Conservation (phyloP, 2,888 invertebrate species). For the Aricia artaxerxes region DNA sequence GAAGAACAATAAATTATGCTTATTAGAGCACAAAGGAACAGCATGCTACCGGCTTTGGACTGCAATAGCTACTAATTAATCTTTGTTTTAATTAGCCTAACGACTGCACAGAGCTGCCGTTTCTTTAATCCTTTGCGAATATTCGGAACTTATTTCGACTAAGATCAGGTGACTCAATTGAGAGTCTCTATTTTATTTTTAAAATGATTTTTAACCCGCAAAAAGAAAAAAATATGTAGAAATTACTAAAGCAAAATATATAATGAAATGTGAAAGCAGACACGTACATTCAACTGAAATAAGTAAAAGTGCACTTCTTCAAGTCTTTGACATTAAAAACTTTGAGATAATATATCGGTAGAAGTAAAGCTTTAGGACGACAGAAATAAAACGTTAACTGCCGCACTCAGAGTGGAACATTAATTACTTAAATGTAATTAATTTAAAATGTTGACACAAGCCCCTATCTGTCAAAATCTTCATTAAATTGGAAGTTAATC, state of each 20-base stretch:
- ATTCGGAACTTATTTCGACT: slow-evolving; percentile 15
- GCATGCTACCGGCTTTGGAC: slow-evolving; percentile 51
- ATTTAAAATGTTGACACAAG: no score
- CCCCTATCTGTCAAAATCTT: no score
- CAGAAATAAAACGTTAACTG: not conserved
- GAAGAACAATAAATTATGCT: slow-evolving; percentile 31
- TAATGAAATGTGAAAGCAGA: not conserved
- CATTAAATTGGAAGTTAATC: no score
- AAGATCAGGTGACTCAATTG: slow-evolving; percentile 15
- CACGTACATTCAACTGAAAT: not conserved
- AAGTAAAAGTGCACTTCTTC: not conserved
- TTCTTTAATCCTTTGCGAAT: slow-evolving; percentile 31
- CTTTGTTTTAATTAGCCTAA: slow-evolving; percentile 68
- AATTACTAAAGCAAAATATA: not conserved
- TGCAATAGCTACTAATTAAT: slow-evolving; percentile 69
- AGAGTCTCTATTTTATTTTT: not conserved
- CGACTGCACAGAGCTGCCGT: slow-evolving; percentile 43
- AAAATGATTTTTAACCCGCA: not conserved
- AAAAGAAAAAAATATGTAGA: not conserved
- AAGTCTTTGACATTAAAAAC: not conserved
- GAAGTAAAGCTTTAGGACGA: not conserved
- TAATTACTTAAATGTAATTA: no score
- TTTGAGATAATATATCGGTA: not conserved
- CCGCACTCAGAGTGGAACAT: no score
- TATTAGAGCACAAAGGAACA: slow-evolving; percentile 44